Percentiles rank a stretch among this genome's conserved stretches.
Conservation (phyloP, 2,113 vertebrate genomes). For the Indicator indicator region DNA sequence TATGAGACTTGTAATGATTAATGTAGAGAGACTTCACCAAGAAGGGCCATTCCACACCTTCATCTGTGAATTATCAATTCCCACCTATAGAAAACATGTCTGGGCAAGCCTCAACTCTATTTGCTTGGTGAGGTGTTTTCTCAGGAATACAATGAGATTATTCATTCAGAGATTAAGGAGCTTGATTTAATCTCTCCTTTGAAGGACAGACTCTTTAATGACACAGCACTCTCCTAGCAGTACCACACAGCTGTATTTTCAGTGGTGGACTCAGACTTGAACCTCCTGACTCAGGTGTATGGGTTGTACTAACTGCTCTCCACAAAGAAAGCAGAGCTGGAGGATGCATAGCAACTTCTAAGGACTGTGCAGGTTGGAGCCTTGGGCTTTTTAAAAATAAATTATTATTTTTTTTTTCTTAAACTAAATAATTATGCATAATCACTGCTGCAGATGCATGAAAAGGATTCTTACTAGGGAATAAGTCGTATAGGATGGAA, state of each 20-base stretch:
- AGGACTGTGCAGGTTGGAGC: background rate
- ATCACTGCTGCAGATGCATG: background rate
- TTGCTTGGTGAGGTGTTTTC: constrained; percentile 22
- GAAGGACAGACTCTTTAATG: background rate
- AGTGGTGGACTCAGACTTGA: background rate
- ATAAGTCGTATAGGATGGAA: background rate
- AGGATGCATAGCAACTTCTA: background rate
- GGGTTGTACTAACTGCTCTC: background rate
- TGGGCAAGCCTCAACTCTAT: background rate
- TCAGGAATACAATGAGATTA: constrained; percentile 50
- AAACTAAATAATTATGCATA: background rate
- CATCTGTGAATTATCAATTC: background rate
- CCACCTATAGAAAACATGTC: constrained; percentile 31
- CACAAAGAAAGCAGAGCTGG: background rate
- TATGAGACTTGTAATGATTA: constrained; percentile 27
- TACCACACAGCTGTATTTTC: background rate
- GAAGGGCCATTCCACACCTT: constrained; percentile 3
- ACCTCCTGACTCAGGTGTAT: background rate
- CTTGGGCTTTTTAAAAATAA: background rate
- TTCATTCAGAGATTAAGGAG: constrained; percentile 39
- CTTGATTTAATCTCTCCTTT: constrained; percentile 19
- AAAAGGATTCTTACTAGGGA: background rate
- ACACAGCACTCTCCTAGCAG: background rate
- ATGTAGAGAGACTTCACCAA: background rate
- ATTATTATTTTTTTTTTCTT: background rate